phyloP scores from a whole-genome alignment of 2,797 vertebrate species.

The Myotis findleyi region DNA sequence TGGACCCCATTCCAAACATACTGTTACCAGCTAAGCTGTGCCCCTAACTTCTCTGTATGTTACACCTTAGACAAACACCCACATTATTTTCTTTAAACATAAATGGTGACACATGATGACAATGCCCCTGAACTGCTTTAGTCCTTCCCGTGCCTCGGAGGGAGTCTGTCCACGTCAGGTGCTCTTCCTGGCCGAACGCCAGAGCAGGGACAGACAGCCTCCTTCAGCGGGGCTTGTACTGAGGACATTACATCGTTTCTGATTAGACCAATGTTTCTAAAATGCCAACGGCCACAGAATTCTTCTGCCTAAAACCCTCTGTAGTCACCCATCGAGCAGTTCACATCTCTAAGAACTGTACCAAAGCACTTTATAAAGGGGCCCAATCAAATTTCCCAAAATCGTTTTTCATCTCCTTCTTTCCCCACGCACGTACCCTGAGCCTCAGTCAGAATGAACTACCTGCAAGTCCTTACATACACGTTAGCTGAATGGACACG shows the following conservation, averaged over 20 bases:
- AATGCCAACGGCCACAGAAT: background rate
- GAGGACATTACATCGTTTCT: background rate
- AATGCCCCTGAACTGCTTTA: background rate
- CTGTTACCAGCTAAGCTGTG: background rate
- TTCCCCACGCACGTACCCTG: background rate
- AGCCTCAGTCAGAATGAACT: background rate
- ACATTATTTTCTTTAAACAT: background rate
- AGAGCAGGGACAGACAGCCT: background rate
- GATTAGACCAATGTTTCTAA: background rate
- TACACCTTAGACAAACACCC: background rate
- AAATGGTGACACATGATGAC: too few species aligned
- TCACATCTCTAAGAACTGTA: background rate
- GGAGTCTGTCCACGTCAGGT: background rate
- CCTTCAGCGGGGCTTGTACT: background rate
- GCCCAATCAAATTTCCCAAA: background rate
- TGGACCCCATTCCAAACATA: background rate
- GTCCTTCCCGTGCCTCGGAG: background rate
- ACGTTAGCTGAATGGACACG: background rate
- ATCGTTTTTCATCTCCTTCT: background rate
- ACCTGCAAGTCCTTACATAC: background rate
- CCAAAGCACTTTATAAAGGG: background rate
- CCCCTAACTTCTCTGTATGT: background rate
- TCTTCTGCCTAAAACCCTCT: background rate
- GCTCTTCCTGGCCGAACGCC: background rate
- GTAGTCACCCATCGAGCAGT: accelerated